Percentiles rank a stretch among this genome's conserved stretches.
These are phyloP conservation scores for Barnardius zonarius DNA, from an alignment of 2,113 vertebrate genomes.

Conservation along the genomic window DNA sequence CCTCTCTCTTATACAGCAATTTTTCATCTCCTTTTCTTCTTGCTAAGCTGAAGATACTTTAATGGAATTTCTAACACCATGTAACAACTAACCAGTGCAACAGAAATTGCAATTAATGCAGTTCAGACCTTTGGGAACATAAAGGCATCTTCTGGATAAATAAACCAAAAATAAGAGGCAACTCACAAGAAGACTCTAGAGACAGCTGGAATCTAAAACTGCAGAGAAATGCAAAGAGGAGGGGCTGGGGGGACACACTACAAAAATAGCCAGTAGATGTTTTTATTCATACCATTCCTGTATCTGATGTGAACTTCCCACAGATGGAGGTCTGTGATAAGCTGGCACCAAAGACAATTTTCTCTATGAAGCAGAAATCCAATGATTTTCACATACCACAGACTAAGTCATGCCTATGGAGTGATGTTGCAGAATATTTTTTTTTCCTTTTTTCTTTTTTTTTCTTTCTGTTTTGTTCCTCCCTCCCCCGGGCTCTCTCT, in stretches of 20 bases:
- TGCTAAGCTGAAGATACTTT: background rate
- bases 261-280: background rate
- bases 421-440: background rate
- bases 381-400: background rate
- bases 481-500: background rate
- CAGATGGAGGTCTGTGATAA: background rate
- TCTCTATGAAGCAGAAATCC: background rate
- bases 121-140: background rate
- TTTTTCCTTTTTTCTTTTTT: rapidly evolving
- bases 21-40: conserved; percentile 11
- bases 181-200: background rate
- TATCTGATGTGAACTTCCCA: background rate
- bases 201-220: background rate
- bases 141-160: conserved; percentile 23
- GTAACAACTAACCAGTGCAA: background rate
- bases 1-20: background rate
- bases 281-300: background rate
- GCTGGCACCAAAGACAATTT: background rate
- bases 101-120: background rate
- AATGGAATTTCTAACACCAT: background rate
- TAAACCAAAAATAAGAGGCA: conserved; percentile 12
- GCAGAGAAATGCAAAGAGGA: background rate
- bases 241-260: background rate
- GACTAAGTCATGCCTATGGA: background rate
- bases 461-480: background rate